A percentile compares a stretch with the other conserved stretches of the same genome.
Evolutionary conservation across 2,113 vertebrate species (phyloP).

Genomic region (Geothlypis trichas): DNA sequence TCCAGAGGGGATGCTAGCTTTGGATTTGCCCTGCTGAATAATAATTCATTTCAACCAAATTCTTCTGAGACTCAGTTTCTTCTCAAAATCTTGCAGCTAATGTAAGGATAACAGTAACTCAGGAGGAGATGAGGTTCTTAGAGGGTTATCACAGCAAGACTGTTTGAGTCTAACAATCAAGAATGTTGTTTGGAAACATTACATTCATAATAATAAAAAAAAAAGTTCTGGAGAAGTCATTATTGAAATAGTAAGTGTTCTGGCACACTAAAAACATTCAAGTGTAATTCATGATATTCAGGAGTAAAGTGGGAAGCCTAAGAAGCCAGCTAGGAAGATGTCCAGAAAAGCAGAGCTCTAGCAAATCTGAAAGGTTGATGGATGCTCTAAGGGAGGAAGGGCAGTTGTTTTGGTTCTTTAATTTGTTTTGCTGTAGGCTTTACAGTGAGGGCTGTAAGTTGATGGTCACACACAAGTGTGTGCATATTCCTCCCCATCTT

Average conservation of each 20-base stretch:
- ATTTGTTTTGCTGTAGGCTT: not conserved
- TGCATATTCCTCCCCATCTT: not conserved
- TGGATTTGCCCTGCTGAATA: constrained; percentile 15
- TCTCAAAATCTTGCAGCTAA: constrained; percentile 23
- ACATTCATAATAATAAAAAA: constrained; percentile 35
- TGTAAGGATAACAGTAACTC: constrained; percentile 52
- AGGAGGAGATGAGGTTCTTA: constrained; percentile 50
- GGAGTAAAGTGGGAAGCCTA: constrained; percentile 41
- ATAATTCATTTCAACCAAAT: constrained; percentile 19
- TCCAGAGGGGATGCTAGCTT: constrained; percentile 17
- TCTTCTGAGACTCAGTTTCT: constrained; percentile 10
- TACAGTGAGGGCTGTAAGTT: not conserved
- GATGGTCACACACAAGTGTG: not conserved
- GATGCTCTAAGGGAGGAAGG: not conserved
- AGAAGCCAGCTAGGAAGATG: constrained; percentile 29
- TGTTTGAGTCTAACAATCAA: constrained; percentile 31
- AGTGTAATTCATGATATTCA: constrained; percentile 51
- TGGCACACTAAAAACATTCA: constrained; percentile 5
- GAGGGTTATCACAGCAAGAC: constrained; percentile 52
- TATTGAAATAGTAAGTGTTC: constrained; percentile 60
- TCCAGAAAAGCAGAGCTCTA: constrained; percentile 26
- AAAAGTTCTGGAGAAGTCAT: constrained; percentile 55
- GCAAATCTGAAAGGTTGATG: constrained; percentile 7
- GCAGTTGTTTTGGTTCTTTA: not conserved
- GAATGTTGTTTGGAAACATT: constrained; percentile 64